These are phyloP conservation scores for Tanaodytes sp. DNA, from an alignment of 2,888 invertebrate genomes.

Conservation along the genomic window DNA sequence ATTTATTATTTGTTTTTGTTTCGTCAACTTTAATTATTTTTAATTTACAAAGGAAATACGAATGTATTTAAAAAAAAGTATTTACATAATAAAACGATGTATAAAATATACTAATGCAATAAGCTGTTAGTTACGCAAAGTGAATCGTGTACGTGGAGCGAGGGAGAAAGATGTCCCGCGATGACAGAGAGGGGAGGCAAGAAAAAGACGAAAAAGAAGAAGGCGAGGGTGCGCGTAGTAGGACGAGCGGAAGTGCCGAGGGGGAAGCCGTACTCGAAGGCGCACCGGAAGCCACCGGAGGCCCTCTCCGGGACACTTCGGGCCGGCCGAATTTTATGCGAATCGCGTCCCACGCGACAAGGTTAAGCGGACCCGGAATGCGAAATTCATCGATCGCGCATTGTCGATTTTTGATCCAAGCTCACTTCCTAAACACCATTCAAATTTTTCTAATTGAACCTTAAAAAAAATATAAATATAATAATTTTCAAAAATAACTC, in stretches of 20 bases:
- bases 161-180: constrained; percentile 20
- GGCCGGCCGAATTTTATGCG: constrained; percentile 55
- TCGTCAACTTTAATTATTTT: too few species aligned
- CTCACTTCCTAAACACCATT: too few species aligned
- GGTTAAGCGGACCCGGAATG: constrained; percentile 36
- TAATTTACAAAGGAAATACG: too few species aligned
- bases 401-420: constrained; percentile 6
- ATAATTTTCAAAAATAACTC: too few species aligned
- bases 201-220: constrained; percentile 26
- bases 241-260: constrained; percentile 57
- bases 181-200: constrained; percentile 35
- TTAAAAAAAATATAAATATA: too few species aligned
- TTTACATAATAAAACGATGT: constrained; percentile 12
- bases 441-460: too few species aligned
- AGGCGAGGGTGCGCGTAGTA: constrained; percentile 58
- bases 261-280: constrained; percentile 61
- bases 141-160: constrained; percentile 38
- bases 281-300: constrained; percentile 65
- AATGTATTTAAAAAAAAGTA: too few species aligned
- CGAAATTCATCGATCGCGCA: constrained; percentile 17
- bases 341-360: constrained; percentile 31
- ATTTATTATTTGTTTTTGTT: too few species aligned
- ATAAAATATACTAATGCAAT: constrained; percentile 18
- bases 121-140: constrained; percentile 48
- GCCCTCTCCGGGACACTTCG: constrained; percentile 59